Base-by-base conservation (phyloP, 2,888 invertebrate genomes). In the Cataglyphis livida region DNA sequence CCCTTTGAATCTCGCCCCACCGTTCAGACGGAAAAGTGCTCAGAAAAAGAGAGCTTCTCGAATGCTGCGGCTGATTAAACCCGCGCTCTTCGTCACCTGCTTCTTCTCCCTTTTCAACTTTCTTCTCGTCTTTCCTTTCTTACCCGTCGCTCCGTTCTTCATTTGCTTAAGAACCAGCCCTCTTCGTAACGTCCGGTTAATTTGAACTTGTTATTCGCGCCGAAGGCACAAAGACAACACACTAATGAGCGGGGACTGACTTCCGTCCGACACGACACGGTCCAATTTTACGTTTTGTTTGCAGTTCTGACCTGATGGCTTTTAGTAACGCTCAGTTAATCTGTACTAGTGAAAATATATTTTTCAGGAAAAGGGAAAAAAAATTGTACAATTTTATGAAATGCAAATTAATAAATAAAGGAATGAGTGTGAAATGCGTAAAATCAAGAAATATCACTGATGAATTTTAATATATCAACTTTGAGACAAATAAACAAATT, bases 131-230 rank as follows among this genome's bases (percentile, higher is more conserved):
- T 64, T 87, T 83, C 68, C 79, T 84, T 76, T 89, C 64, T 10
- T 54, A 32, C 44, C 4, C 10, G 51, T 68, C 44, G 15, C 6
- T 35, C 41, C 15, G 21, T 88, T 78, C 79, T 88, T 87, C 88
- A 89, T 88, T 89, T 88, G 83, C 83, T 85, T 84, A 85, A 85
- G 84, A 85, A 82, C 66, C 59, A 15, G 28, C 68, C 3, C 41
- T 68, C 74, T 68, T 76, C 74, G 82, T 88, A 89, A 88, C 88
- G 88, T 85, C 85, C 79, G 89, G 89, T 88, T 89, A 89, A 88
- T 89, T 88, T 85, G 89, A 87, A 88, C 89, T 88, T 88, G 87
- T 88, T 88, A 88, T 87, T 88, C 89, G 75, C 84, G 84, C 84
- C 84, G 82, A 78, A 32, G 76, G 82, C 83, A 88, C 88, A 88